Evolutionary conservation across 2,113 vertebrate species (phyloP).

Genomic region (Dipodomys ordii): DNA sequence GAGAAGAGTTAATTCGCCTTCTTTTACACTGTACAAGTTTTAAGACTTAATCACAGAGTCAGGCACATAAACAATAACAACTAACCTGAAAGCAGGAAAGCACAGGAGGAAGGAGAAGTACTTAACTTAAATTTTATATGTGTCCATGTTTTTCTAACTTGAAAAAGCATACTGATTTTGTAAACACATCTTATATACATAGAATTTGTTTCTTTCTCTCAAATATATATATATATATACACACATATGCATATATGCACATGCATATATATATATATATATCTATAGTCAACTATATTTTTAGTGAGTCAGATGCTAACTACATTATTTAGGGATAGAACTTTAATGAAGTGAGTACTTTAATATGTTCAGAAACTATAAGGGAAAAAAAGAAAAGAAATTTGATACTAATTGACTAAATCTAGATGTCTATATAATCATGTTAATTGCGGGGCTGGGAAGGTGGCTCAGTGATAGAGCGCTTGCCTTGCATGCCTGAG

Average conservation of each 20-base stretch:
- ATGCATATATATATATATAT: no score
- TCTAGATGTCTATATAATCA: not conserved
- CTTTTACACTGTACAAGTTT: not conserved
- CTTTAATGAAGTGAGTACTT: not conserved
- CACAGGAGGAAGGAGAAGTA: not conserved
- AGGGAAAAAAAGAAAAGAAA: not conserved
- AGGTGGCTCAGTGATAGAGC: no score
- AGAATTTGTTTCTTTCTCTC: no score
- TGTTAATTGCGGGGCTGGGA: no score
- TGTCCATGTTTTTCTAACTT: not conserved
- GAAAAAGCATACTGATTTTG: not conserved
- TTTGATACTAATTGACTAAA: not conserved
- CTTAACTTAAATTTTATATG: not conserved
- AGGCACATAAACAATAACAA: not conserved
- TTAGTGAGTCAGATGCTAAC: not conserved
- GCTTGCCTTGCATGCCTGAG: no score
- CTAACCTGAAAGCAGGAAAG: not conserved
- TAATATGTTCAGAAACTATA: not conserved
- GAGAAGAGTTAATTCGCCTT: not conserved
- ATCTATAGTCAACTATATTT: not conserved
- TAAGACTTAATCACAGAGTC: not conserved
- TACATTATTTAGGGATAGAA: not conserved
- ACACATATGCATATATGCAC: not conserved
- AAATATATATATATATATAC: no score
- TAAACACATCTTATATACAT: not conserved